phyloP scores from a whole-genome alignment of 1,140 invertebrate genomes.

The Euura lappo region DNA sequence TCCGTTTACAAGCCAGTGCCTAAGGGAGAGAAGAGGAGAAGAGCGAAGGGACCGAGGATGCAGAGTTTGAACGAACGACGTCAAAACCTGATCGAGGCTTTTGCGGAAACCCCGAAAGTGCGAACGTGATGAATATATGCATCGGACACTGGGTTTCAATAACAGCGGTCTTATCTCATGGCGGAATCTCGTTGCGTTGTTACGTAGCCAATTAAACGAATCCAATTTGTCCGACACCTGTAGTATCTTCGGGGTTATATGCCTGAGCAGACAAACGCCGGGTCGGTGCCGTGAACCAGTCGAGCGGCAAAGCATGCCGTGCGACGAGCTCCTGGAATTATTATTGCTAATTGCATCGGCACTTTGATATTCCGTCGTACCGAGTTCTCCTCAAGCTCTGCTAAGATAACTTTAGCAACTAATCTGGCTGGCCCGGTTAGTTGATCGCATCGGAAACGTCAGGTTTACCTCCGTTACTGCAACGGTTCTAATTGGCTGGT shows the following conservation, averaged over 20 bases:
- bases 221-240: not conserved
- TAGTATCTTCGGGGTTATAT: not conserved
- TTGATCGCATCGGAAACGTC: not conserved
- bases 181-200: not conserved
- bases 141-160: too few species aligned
- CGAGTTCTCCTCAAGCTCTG: not conserved
- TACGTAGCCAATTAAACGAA: not conserved
- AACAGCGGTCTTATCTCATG: too few species aligned
- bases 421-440: not conserved
- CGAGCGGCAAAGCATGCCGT: constrained; percentile 41
- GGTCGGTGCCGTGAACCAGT: not conserved
- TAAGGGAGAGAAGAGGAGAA: constrained; percentile 8
- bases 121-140: too few species aligned
- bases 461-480: not conserved
- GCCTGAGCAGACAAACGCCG: constrained; percentile 23
- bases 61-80: not conserved
- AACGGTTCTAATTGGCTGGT: not conserved
- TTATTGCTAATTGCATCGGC: constrained; percentile 51
- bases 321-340: constrained; percentile 38
- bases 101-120: too few species aligned
- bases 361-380: constrained; percentile 13
- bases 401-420: not conserved
- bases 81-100: too few species aligned
- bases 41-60: not conserved
- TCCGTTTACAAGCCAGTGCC: constrained; percentile 36